A percentile compares a stretch with the other conserved stretches of the same genome.
These are phyloP conservation scores for Actinia equina DNA, from an alignment of 64 coral and sea anemone genomes.

Conservation along the genomic window DNA sequence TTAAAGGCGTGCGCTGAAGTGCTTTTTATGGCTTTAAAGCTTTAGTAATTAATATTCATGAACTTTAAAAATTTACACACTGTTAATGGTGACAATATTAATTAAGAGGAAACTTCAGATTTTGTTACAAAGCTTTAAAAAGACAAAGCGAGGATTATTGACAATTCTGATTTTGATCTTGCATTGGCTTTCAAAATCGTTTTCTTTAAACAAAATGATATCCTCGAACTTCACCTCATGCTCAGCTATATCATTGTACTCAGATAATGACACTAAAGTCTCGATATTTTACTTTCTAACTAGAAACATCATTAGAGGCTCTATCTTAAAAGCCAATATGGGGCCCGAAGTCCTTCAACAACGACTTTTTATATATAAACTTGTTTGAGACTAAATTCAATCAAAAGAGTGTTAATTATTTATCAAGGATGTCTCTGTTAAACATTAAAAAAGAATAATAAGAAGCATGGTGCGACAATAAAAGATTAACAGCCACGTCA, in stretches of 20 bases:
- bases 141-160: neutral
- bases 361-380: neutral
- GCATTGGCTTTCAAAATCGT: neutral
- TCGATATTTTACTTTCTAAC: neutral
- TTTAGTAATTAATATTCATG: neutral
- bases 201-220: neutral
- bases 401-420: conserved; percentile 2
- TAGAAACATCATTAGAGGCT: neutral
- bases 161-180: neutral
- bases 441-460: neutral
- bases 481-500: neutral
- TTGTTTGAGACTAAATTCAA: neutral
- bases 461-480: neutral
- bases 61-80: neutral
- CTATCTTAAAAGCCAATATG: neutral
- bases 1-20: neutral
- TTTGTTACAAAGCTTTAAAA: too few relatives aligned
- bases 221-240: neutral
- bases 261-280: neutral
- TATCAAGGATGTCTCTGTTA: neutral
- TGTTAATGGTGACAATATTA: neutral
- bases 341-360: neutral
- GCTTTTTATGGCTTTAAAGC: neutral
- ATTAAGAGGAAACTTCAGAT: too few relatives aligned
- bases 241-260: neutral